Percentiles rank a stretch among this genome's conserved stretches.
phyloP scores from a whole-genome alignment of 2,888 invertebrate species.

The Agrotis clavis region DNA sequence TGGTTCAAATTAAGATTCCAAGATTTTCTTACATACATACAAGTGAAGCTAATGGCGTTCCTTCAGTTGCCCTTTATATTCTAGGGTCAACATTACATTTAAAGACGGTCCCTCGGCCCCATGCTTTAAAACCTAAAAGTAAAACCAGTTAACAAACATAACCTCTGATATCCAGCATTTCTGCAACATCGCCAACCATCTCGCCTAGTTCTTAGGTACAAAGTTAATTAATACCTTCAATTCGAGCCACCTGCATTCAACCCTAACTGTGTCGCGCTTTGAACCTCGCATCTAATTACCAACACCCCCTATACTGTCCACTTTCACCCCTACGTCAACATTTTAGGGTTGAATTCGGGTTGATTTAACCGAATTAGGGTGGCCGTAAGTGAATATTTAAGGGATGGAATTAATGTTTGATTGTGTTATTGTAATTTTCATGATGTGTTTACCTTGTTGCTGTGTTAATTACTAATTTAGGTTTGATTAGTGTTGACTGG shows the following conservation, averaged over 20 bases:
- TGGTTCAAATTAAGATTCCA: no score
- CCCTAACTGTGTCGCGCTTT: conserved; percentile 60
- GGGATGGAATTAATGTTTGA: conserved; percentile 60
- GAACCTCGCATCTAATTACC: conserved; percentile 58
- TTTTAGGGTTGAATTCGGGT: conserved; percentile 41
- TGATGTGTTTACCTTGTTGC: conserved; percentile 44
- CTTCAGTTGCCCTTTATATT: no score
- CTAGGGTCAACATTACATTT: no score
- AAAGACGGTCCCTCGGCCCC: no score
- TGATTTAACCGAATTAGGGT: conserved; percentile 16
- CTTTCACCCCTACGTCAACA: conserved; percentile 39
- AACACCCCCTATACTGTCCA: conserved; percentile 24
- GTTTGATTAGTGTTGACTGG: conserved; percentile 11
- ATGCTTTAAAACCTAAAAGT: not conserved
- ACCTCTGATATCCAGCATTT: not conserved
- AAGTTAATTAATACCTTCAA: conserved; percentile 63
- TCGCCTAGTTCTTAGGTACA: conserved; percentile 35
- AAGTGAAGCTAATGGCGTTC: no score
- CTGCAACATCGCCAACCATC: conserved; percentile 19
- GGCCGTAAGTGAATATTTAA: conserved; percentile 55
- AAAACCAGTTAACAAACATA: not conserved
- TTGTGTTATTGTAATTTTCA: conserved; percentile 57
- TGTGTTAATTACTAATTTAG: conserved; percentile 39
- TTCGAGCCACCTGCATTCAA: conserved; percentile 56
- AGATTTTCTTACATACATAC: no score